Evolutionary conservation across 2,888 invertebrate species (phyloP).

Genomic region (Sesia apiformis): DNA sequence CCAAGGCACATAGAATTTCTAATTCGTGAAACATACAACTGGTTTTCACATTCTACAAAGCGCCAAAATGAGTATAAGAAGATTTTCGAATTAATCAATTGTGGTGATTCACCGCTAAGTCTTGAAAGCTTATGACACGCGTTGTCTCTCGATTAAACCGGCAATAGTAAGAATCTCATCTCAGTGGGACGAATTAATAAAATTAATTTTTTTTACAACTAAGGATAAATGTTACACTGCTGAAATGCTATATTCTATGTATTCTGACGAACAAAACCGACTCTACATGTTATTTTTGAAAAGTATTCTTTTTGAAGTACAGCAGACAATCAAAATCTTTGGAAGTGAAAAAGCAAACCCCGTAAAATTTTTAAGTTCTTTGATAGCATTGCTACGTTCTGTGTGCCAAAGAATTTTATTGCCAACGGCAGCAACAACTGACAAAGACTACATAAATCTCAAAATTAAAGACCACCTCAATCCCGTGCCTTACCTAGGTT

Average conservation of each 20-base stretch:
- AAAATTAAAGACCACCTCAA: not conserved
- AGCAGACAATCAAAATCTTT: constrained; percentile 5
- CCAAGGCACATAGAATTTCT: too few species aligned
- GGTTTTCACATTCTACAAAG: too few species aligned
- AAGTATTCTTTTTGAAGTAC: not conserved
- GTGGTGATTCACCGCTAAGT: too few species aligned
- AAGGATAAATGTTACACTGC: constrained; percentile 1
- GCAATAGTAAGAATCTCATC: constrained; percentile 18
- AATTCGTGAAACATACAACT: too few species aligned
- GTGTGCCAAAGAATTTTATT: not conserved
- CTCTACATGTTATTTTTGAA: not conserved
- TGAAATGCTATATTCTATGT: constrained; percentile 1
- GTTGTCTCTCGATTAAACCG: constrained; percentile 18
- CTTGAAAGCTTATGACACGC: too few species aligned
- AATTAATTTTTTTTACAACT: constrained; percentile 13
- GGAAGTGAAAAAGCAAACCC: not conserved
- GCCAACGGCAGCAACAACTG: not conserved
- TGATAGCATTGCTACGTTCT: constrained; percentile 1
- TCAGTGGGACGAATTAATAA: constrained; percentile 24
- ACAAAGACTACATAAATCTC: not conserved
- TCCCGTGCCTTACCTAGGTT: not conserved
- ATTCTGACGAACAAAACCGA: not conserved
- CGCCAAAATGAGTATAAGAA: too few species aligned
- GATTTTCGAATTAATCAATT: too few species aligned
- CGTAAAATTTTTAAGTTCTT: not conserved